A percentile compares a stretch with the other conserved stretches of the same genome.
Evolutionary conservation across 2,113 vertebrate genomes (phyloP).

Genomic region (Craseonycteris thonglongyai): DNA sequence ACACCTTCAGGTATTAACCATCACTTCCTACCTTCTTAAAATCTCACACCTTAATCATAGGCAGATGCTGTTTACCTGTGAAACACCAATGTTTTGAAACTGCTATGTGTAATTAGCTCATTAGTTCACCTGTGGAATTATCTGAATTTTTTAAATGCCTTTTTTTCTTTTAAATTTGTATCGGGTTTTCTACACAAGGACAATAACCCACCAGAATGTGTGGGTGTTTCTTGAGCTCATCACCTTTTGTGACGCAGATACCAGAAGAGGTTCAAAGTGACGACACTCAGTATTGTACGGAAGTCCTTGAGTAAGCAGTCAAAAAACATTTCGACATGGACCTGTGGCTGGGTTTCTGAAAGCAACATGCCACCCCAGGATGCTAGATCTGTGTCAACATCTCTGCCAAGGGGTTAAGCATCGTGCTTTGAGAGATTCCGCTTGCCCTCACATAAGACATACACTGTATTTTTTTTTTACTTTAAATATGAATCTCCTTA

Average conservation of each 20-base stretch:
- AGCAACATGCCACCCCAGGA: not conserved
- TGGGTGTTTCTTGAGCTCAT: not conserved
- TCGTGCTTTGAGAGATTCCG: not conserved
- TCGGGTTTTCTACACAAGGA: not conserved
- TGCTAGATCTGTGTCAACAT: rapidly evolving
- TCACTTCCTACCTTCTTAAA: constrained; percentile 31
- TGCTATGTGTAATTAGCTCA: constrained; percentile 66
- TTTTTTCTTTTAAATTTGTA: not conserved
- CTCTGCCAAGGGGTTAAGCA: not conserved
- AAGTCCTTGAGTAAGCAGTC: too few species aligned
- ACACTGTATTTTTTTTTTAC: not conserved
- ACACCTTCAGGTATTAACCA: not conserved
- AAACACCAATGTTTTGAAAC: constrained; percentile 59
- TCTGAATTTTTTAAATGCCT: not conserved
- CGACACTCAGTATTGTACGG: not conserved
- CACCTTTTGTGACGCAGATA: not conserved
- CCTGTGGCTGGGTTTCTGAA: not conserved
- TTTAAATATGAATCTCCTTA: not conserved
- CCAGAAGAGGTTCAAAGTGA: not conserved
- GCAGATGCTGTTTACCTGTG: constrained; percentile 66
- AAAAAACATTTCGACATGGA: not conserved
- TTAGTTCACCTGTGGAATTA: constrained; percentile 65
- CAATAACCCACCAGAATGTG: not conserved
- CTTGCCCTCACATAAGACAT: not conserved
- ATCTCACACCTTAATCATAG: constrained; percentile 65